Base-by-base conservation (phyloP, 1,140 invertebrate genomes). In the Hestina assimilis region DNA sequence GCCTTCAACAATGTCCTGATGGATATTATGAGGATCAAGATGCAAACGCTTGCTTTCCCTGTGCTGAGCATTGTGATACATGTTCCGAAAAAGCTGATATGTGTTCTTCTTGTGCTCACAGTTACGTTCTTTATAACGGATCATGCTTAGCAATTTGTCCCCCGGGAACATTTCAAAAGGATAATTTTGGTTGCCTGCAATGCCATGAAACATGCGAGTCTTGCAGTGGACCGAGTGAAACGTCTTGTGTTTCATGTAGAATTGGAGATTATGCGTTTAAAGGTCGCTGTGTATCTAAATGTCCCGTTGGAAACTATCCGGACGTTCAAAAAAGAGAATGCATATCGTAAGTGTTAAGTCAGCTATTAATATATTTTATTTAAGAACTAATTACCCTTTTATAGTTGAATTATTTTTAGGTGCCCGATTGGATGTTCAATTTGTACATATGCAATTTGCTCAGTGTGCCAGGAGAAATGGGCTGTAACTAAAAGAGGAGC, bases 71-170 rank as follows among this genome's bases (percentile, higher is more conserved):
- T 65, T 96, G 95, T 69, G 93, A 92, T 12, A 93, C 93, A 14
- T 96, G 95, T 73, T 92, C 94, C 65, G 94, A 95, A 59, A 90
- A 93, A 33, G 94, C 95, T 1, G 93, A 95, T 70, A 92, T 92
- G 69, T 96, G 95, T 72, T 94, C 94, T 8, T 94, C 93, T 43
- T 96, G 95, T 71, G 93, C 94, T 61, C 93, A 94, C 82, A 94
- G 94, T 69, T 90, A 95, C 48, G 93, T 96, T 9, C 90, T 96
- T 68, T 92, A 94, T 70, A 93, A 94, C 53, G 93, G 94, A 68
- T 93, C 93, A 69, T 97, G 95, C 84, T 91, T 94, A 63, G 93
- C 94, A 2, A 90, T 93, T 1, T 97, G 96, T 89, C 95, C 95
- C 1, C 64, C 91, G 1, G 92, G 94, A 55, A 95, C 94, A 3